Percentiles rank a stretch among this genome's conserved stretches.
Evolutionary conservation across 2,888 invertebrate genomes (phyloP).

Genomic region (Tineola bisselliella): DNA sequence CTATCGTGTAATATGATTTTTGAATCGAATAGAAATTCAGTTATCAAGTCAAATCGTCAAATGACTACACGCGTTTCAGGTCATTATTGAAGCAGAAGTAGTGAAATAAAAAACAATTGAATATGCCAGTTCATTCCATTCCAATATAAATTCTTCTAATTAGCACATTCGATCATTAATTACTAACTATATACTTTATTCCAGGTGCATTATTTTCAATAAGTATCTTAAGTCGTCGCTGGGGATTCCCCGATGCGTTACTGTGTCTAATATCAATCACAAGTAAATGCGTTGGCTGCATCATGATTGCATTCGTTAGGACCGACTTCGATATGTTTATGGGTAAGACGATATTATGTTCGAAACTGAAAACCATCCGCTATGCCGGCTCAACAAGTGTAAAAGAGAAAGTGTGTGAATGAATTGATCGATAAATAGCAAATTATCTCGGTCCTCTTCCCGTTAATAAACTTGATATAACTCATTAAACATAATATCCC

Average conservation of each 20-base stretch:
- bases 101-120: no score
- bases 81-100: no score
- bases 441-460: neutral
- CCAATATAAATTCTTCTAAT: no score
- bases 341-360: slow-evolving; percentile 33
- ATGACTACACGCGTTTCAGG: no score
- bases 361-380: no score
- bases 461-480: neutral
- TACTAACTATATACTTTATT: slow-evolving; percentile 19
- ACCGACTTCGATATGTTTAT: slow-evolving; percentile 53
- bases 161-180: neutral
- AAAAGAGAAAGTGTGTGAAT: no score
- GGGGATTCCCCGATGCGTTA: slow-evolving; percentile 52
- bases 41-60: no score
- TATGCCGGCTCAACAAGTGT: no score
- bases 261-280: slow-evolving; percentile 49
- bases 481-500: neutral
- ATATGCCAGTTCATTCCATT: no score
- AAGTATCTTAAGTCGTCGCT: slow-evolving; percentile 51
- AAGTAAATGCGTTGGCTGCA: slow-evolving; percentile 48
- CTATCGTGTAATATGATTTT: no score
- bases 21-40: no score
- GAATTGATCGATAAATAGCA: no score
- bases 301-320: slow-evolving; percentile 37
- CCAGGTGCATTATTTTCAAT: slow-evolving; percentile 58